Conservation (phyloP, 2,797 vertebrate species). For the Thripadectes ignobilis region DNA sequence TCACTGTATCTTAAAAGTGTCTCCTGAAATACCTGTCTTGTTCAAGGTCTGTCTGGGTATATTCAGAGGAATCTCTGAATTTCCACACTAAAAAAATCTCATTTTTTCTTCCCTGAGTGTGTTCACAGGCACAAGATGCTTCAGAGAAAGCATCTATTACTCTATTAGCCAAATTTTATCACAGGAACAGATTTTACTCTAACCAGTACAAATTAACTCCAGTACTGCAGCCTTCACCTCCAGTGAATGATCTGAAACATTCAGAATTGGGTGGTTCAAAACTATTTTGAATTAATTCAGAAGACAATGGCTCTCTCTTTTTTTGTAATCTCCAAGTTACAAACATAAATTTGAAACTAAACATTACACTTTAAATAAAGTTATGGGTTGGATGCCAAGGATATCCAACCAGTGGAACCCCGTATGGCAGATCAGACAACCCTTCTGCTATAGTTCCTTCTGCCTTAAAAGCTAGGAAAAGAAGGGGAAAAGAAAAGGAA, state of each 20-base stretch:
- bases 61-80: background rate
- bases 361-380: background rate
- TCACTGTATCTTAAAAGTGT: background rate
- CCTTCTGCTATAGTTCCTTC: background rate
- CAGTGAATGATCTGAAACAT: background rate
- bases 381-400: background rate
- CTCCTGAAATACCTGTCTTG: background rate
- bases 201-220: background rate
- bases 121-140: background rate
- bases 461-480: background rate
- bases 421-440: background rate
- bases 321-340: background rate
- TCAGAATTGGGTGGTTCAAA: background rate
- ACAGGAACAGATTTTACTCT: background rate
- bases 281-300: background rate
- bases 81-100: background rate
- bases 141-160: background rate
- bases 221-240: background rate
- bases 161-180: background rate
- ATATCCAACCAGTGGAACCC: background rate
- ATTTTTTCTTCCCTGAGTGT: background rate
- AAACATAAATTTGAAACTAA: background rate
- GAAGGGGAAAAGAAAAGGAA: background rate
- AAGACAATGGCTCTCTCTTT: background rate
- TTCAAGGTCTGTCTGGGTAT: background rate